These are phyloP conservation scores for Cathartes aura DNA, from an alignment of 2,113 vertebrate genomes.

Conservation along the genomic window DNA sequence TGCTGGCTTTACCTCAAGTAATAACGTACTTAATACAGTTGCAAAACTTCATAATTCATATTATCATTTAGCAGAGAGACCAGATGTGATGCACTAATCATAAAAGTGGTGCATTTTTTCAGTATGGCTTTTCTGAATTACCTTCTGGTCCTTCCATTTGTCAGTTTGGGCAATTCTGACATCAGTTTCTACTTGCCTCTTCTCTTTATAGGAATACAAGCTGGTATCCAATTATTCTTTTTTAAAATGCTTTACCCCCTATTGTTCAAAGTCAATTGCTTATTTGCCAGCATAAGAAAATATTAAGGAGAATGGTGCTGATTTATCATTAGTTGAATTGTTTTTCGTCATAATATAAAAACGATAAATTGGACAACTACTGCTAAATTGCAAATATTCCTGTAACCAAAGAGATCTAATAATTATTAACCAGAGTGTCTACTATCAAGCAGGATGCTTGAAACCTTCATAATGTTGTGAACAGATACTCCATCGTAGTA, in stretches of 20 bases:
- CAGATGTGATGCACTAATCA: neutral
- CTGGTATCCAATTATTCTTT: neutral
- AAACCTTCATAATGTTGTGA: neutral
- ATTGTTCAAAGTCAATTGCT: neutral
- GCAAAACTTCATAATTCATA: neutral
- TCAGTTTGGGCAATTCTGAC: neutral
- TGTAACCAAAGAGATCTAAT: neutral
- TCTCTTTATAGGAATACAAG: neutral
- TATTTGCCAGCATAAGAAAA: neutral
- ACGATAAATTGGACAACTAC: neutral
- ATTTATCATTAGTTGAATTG: neutral
- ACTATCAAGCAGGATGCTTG: neutral
- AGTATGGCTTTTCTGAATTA: constrained; percentile 11
- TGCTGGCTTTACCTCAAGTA: neutral
- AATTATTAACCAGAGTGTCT: neutral
- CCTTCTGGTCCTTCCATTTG: neutral
- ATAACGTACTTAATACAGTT: neutral
- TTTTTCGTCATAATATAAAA: neutral
- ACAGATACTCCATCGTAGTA: neutral
- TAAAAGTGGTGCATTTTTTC: neutral
- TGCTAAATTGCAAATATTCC: neutral
- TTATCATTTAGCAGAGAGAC: neutral
- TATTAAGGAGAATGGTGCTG: neutral
- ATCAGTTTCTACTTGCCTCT: neutral
- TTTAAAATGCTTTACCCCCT: neutral